Evolutionary conservation across 2,797 vertebrate species (phyloP).

Genomic region (Poecilia wingei): DNA sequence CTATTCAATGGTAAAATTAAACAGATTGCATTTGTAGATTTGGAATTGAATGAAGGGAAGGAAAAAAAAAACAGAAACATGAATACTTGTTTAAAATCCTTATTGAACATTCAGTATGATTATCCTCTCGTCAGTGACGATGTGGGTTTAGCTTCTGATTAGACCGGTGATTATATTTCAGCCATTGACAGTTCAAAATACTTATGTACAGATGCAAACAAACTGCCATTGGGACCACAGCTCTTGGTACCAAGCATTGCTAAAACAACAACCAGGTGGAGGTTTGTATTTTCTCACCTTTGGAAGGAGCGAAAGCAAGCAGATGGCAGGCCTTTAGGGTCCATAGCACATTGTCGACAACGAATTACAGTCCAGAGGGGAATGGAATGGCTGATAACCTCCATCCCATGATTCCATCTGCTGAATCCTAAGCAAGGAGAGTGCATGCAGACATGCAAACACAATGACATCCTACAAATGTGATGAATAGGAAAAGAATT

Average conservation of each 20-base stretch:
- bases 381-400: slow-evolving; percentile 82
- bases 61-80: neutral
- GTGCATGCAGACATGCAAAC: slow-evolving; percentile 69
- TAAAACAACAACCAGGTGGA: slow-evolving; percentile 77
- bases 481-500: slow-evolving; percentile 44
- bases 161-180: neutral
- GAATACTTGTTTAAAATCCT: neutral
- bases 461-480: slow-evolving; percentile 61
- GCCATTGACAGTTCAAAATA: neutral
- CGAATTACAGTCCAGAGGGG: slow-evolving; percentile 84
- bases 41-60: neutral
- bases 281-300: slow-evolving; percentile 81
- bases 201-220: neutral
- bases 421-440: slow-evolving; percentile 84
- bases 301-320: slow-evolving; percentile 78
- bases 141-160: neutral
- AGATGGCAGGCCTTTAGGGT: slow-evolving; percentile 86
- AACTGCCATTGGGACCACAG: slow-evolving; percentile 19
- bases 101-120: neutral
- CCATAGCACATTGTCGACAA: slow-evolving; percentile 83
- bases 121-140: neutral
- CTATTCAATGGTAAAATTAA: neutral
- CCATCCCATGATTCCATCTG: slow-evolving; percentile 84
- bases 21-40: neutral
- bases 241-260: slow-evolving; percentile 32